Evolutionary conservation across 2,113 vertebrate species (phyloP), one percentile per base, ranked within the genome.

Genomic region (Glaucomys volans): DNA sequence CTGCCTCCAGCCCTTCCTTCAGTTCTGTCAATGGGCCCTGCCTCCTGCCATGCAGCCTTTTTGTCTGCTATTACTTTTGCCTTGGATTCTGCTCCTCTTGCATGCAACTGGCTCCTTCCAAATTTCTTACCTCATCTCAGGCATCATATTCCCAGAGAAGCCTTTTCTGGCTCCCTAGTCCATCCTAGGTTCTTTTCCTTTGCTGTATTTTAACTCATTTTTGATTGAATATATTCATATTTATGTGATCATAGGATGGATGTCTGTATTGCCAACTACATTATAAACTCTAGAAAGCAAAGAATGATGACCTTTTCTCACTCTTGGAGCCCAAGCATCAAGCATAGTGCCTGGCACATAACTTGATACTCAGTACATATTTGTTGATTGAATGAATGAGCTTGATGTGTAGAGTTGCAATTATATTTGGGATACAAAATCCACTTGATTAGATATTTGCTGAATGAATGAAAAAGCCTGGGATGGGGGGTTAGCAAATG

Each of bases 211-310:
- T 64, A 50, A 17, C 22, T 57, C 28, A 30, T 47, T 85, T 85
- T 66, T 59, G 12, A 72, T 37, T 37, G 81, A 83, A 50, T 67
- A 50, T 50, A n/a, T 35, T 83, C 22, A 3, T 0, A 2, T 72
- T 87, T 11, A 0, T 50, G 76, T 59, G 40, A 28, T 42, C 66
- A 9, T 18, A 54, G 26, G 35, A 76, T 52, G 59, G 28, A 86
- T 71, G 66, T 18, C 64, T 95, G 32, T 66, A n/a, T 77, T 87
- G 24, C 35, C 20, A 62, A 54, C 40, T 67, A 30, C 28, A 74
- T 54, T 62, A n/a, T 67, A 80, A 84, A 69, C 44, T 91, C 42
- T 47, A 69, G 72, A 94, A 94, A 62, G 75, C 64, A 83, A 91
- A 79, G 24, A 82, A 85, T 52, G 17, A 18, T 4, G 1, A 89